phyloP scores from a whole-genome alignment of 2,113 vertebrate species.

The Psittacara wagleri region DNA sequence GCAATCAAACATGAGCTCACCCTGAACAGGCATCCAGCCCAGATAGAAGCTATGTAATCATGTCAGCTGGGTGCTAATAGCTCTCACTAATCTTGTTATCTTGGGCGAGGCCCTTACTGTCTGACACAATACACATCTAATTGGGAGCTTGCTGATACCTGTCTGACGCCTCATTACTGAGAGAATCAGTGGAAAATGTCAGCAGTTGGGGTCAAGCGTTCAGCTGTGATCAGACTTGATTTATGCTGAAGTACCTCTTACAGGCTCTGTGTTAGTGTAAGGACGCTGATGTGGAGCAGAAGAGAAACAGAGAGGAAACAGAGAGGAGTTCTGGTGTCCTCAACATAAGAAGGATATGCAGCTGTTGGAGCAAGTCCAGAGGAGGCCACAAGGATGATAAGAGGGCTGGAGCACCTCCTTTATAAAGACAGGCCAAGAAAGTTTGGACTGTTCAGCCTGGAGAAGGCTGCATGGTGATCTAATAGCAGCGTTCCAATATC shows the following conservation, averaged over 20 bases:
- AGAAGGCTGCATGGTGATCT: neutral
- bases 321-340: neutral
- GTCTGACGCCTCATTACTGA: neutral
- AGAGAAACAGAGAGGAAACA: rapidly evolving
- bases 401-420: neutral
- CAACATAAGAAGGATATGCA: neutral
- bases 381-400: neutral
- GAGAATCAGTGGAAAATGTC: neutral
- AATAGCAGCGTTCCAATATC: neutral
- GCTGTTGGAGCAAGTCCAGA: neutral
- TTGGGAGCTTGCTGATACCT: neutral
- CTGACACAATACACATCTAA: neutral
- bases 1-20: neutral
- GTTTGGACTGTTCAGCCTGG: neutral
- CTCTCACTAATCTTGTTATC: neutral
- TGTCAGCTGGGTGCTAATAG: neutral
- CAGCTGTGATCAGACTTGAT: rapidly evolving
- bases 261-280: rapidly evolving
- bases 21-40: neutral
- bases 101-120: neutral
- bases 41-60: neutral
- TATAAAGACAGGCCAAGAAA: neutral
- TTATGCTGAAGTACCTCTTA: neutral
- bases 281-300: neutral
- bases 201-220: neutral